Percentiles rank a stretch among this genome's conserved stretches.
Evolutionary conservation across 1,140 invertebrate genomes (phyloP).

Genomic region (Phymorhynchus buccinoides): DNA sequence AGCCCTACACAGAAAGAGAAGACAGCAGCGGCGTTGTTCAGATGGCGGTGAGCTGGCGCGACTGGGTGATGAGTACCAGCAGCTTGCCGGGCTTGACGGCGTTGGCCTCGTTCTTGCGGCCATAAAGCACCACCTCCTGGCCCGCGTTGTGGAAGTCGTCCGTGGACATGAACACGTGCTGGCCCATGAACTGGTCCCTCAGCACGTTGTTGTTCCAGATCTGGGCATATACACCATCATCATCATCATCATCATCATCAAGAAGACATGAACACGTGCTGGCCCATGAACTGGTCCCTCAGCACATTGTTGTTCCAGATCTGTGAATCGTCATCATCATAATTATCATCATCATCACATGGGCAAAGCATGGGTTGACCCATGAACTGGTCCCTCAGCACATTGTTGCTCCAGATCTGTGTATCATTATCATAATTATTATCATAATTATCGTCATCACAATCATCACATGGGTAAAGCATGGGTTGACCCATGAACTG

Average conservation of each 20-base stretch:
- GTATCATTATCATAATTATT: no score
- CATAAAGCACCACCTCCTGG: constrained; percentile 59
- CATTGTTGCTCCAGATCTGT: no score
- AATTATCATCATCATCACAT: no score
- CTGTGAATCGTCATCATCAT: no score
- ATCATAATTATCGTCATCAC: no score
- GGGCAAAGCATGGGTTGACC: no score
- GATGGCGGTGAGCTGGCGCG: constrained; percentile 52
- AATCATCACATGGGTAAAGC: no score
- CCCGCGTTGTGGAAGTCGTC: constrained; percentile 58
- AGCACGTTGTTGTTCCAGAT: constrained; percentile 72
- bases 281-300: constrained; percentile 69
- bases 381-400: no score
- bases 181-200: constrained; percentile 69
- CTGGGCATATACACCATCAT: no score
- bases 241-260: no score
- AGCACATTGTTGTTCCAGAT: constrained; percentile 72
- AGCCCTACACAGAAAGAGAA: no score
- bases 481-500: no score
- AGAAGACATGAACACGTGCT: constrained; percentile 64
- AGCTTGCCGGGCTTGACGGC: constrained; percentile 60
- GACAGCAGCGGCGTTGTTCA: constrained; percentile 28
- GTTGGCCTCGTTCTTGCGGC: constrained; percentile 59
- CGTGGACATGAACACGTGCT: constrained; percentile 63
- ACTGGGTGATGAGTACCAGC: constrained; percentile 60